A percentile compares a stretch with the other conserved stretches of the same genome.
These are phyloP conservation scores for Forficula auricularia DNA, from an alignment of 1,140 invertebrate genomes.

Conservation along the genomic window DNA sequence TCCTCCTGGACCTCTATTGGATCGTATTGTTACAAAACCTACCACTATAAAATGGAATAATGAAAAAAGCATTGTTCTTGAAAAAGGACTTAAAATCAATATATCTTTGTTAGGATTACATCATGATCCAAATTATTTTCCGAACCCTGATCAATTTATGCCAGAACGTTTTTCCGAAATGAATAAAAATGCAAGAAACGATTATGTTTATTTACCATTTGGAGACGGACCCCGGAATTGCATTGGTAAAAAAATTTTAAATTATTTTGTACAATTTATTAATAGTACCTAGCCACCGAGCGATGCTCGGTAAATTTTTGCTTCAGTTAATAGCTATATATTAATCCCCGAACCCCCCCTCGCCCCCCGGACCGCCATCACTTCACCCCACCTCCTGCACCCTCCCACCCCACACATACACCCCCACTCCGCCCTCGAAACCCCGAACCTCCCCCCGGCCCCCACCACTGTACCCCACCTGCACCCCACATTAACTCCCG, in stretches of 20 bases:
- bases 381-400: too few species aligned
- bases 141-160: constrained; percentile 41
- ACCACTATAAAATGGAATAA: not conserved
- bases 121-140: constrained; percentile 31
- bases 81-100: constrained; percentile 18
- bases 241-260: constrained; percentile 33
- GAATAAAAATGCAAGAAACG: constrained; percentile 17
- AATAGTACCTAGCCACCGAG: too few species aligned
- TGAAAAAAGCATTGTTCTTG: not conserved
- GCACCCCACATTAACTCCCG: too few species aligned
- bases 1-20: constrained; percentile 13
- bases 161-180: constrained; percentile 39
- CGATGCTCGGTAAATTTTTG: too few species aligned
- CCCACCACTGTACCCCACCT: too few species aligned
- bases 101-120: constrained; percentile 28
- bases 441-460: too few species aligned
- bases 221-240: constrained; percentile 40
- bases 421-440: too few species aligned
- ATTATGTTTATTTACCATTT: constrained; percentile 33
- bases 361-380: too few species aligned
- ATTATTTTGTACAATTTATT: too few species aligned
- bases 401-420: too few species aligned
- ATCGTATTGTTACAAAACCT: not conserved
- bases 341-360: too few species aligned
- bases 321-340: too few species aligned